Base-by-base conservation (phyloP, 2,888 invertebrate species). In the Parnassius orleans region DNA sequence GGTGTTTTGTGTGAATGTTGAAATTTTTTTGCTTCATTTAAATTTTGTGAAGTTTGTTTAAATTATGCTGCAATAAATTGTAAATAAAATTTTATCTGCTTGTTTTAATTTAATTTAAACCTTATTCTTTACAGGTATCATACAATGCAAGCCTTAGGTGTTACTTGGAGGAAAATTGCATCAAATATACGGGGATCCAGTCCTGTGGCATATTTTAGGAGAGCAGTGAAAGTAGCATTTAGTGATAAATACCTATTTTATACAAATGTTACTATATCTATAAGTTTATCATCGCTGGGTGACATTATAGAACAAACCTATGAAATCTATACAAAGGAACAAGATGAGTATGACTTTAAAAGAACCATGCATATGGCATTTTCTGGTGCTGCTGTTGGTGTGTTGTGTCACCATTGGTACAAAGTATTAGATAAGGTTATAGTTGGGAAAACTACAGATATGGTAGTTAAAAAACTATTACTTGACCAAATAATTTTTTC, bases 391-490 rank as follows among this genome's bases (percentile, higher is more conserved):
- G 93, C 95, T 1, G 93, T 97, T 1, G 98, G 98, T 42, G 86
- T 96, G 2, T 83, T 97, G 12, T 96, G 97, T 74, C 98, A 98
- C 77, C 94, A 95, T 78, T 98, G 98, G 97, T 98, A 98, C 80
- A 93, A 94, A 75, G 92, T 94, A 69, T 87, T 98, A 72, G 98
- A 98, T 78, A 92, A 87, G 65, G 92, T 93, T 74, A 84, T 97
- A 54, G 95, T 97, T 9, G 97, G 97, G 1, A 93, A 95, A 72
- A 93, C 94, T 3, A 77, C 96, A 19, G 86, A 86, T 43, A 93
- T 94, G 76, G 95, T 97, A 2, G 73, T 93, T 42, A 96, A 96
- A 78, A 98, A 98, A 87, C 93, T 98, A 51, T 56, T 96, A 1
- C 81, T 96, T 10, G 98, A 98, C 83, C 98, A 98, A 86, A 68